Evolutionary conservation across 2,888 invertebrate species (phyloP).

Genomic region (Blastobasis lacticolella): DNA sequence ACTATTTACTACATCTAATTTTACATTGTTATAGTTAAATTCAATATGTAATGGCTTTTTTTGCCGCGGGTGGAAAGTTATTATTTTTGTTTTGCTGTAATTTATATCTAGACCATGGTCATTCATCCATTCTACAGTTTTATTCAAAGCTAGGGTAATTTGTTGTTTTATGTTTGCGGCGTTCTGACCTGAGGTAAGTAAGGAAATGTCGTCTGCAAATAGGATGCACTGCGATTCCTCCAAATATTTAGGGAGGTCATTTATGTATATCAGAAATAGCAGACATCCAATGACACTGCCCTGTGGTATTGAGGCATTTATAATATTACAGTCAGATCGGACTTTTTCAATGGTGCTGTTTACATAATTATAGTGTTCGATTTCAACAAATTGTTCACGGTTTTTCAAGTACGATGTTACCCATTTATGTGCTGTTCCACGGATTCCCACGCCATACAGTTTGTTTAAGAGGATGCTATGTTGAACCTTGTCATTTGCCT

Average conservation of each 20-base stretch:
- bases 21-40: no score
- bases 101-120: no score
- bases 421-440: conserved; percentile 6
- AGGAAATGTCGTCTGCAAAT: conserved; percentile 11
- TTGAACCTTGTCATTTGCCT: conserved; percentile 11
- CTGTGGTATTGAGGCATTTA: conserved; percentile 6
- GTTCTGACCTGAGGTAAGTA: no score
- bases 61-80: no score
- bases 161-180: no score
- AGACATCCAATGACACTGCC: conserved; percentile 3
- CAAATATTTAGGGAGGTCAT: conserved; percentile 8
- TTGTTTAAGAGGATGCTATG: conserved; percentile 8
- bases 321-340: not conserved
- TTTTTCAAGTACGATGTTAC: conserved; percentile 7
- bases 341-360: conserved; percentile 1
- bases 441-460: conserved; percentile 7
- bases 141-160: no score
- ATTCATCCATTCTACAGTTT: no score
- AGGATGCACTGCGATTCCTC: conserved; percentile 1
- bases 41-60: no score
- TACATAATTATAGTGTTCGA: conserved; percentile 2
- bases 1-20: no score
- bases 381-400: conserved; percentile 7
- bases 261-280: conserved; percentile 6
- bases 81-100: no score